Evolutionary conservation across 1,140 invertebrate species (phyloP), one percentile per base, ranked within the genome.

Genomic region (Drosophila tsacasi): DNA sequence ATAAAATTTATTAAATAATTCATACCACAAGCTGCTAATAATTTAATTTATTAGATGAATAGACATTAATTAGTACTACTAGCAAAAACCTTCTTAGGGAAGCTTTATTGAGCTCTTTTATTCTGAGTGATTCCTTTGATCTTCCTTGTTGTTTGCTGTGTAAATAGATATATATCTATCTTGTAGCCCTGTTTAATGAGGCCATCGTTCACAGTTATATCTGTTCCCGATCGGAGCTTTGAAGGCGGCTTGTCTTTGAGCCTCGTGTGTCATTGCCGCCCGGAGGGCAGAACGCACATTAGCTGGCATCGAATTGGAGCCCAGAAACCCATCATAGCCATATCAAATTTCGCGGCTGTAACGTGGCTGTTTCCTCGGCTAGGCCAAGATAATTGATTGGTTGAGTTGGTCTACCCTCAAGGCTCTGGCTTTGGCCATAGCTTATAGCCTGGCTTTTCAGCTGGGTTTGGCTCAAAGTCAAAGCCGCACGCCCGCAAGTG

Each of bases 331-430:
- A 61, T 73, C 69, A 73, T 61, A 47, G 84, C 68, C 84, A 89
- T 87, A 87, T 87, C 85, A 87, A 87, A 84, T 87, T 89, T 87
- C 81, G 81, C 69, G 69, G 37, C 71, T 67, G 46, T 80, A 64
- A 66, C 68, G 71, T 57, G 15, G 54, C 37, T 49, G 52, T 57
- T 57, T 57, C 54, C 54, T 39, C 35, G 54, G 50, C 67, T 77
- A 75, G 78, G 84, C 81, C 85, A 75, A 79, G 63, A 84, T 87
- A 87, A 87, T 87, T 87, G 84, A 87, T 87, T 87, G 84, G 81
- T 84, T 63, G 83, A 61, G 69, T 76, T 37, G 52, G 54, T 57
- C 54, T 39, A 39, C 54, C 54, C 54, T 13, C 54, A 57, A 57
- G 47, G 63, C 63, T 57, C 39, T 44, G 30, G 57, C 54, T 32